Evolutionary conservation across 2,888 invertebrate species (phyloP).

Genomic region (Mesorhabditis spiculigera): DNA sequence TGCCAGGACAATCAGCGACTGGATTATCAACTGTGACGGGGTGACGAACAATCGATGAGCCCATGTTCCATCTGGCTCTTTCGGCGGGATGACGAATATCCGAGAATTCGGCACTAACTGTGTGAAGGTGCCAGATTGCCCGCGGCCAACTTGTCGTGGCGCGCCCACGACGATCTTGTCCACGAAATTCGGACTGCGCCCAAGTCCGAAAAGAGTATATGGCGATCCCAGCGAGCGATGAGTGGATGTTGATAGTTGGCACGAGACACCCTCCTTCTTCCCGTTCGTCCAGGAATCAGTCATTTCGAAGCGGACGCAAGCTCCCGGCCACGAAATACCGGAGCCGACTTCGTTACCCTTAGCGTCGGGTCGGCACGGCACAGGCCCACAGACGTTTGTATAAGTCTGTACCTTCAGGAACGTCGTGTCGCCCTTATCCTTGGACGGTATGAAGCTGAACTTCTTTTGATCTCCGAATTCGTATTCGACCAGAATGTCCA

Average conservation of each 20-base stretch:
- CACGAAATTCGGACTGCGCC: conserved; percentile 93
- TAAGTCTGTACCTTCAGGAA: conserved; percentile 57
- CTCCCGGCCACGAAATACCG: conserved; percentile 55
- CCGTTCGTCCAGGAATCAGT: conserved; percentile 37
- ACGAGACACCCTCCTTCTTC: conserved; percentile 37
- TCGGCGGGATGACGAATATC: conserved; percentile 86
- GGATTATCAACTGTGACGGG: conserved; percentile 51
- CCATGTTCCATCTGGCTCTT: conserved; percentile 34
- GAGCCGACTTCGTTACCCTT: conserved; percentile 36
- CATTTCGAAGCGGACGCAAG: conserved; percentile 51
- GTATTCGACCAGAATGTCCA: conserved; percentile 55
- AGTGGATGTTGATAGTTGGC: conserved; percentile 39
- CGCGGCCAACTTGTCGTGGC: neutral
- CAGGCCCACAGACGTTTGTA: conserved; percentile 35
- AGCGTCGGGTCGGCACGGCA: conserved; percentile 15
- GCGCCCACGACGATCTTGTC: conserved; percentile 21
- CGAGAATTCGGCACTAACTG: conserved; percentile 86
- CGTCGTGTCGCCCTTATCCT: conserved; percentile 55
- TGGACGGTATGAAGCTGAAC: conserved; percentile 28
- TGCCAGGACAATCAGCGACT: conserved; percentile 38
- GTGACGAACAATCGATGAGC: conserved; percentile 54
- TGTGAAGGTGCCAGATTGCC: conserved; percentile 10
- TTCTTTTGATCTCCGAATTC: conserved; percentile 15
- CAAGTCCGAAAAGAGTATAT: conserved; percentile 92
- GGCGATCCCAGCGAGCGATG: conserved; percentile 83